phyloP scores from a whole-genome alignment of 1,140 invertebrate species.

The Drosophila pallidifrons region DNA sequence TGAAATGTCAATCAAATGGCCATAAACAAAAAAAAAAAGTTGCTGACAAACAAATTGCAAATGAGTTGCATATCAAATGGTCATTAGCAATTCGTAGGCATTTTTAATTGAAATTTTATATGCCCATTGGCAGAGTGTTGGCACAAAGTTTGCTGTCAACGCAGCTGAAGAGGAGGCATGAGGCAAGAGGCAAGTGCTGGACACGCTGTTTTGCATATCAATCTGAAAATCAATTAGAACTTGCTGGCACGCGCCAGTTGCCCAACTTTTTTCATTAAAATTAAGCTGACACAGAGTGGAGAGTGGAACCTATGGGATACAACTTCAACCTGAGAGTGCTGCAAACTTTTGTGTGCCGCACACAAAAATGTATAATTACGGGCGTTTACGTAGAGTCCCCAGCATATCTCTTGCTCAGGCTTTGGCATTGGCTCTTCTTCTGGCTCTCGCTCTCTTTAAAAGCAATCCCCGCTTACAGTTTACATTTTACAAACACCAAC shows the following conservation, averaged over 20 bases:
- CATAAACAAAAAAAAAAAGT: conserved; percentile 5
- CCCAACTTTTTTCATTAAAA: conserved; percentile 60
- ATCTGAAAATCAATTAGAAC: conserved; percentile 62
- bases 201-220: conserved; percentile 57
- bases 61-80: conserved; percentile 42
- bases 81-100: conserved; percentile 48
- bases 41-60: conserved; percentile 34
- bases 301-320: conserved; percentile 24
- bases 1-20: conserved; percentile 18
- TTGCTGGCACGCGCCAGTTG: conserved; percentile 49
- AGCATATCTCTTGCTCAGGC: conserved; percentile 4
- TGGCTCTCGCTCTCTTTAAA: conserved; percentile 7
- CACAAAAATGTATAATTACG: conserved; percentile 59
- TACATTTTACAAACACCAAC: conserved; percentile 33
- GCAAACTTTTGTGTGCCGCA: conserved; percentile 40
- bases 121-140: conserved; percentile 12
- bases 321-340: conserved; percentile 37
- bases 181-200: conserved; percentile 7
- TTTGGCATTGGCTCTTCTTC: no score
- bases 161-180: conserved; percentile 16
- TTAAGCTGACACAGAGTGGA: conserved; percentile 29
- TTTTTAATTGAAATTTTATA: conserved; percentile 59
- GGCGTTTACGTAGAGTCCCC: conserved; percentile 28
- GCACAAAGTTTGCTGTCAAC: conserved; percentile 42
- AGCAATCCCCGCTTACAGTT: conserved; percentile 46